Evolutionary conservation across 2,797 vertebrate genomes (phyloP), one percentile per base, ranked within the genome.

Genomic region (Sphenodon punctatus): DNA sequence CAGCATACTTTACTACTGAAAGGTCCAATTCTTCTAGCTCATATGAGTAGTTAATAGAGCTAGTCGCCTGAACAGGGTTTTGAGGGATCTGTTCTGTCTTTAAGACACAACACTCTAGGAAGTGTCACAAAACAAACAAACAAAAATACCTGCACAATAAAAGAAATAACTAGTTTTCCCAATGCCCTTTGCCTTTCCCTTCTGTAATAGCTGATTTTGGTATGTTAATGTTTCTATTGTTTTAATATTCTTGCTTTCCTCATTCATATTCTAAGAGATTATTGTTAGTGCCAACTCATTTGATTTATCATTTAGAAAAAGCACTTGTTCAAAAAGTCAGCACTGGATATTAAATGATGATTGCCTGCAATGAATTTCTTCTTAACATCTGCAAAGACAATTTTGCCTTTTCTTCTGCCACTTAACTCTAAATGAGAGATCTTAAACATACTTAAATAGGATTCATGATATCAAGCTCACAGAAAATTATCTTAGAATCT

Each of bases 251-350:
- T 93, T 94, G 92, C 91, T 94, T 94, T 95, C 91, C 94, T 96
- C 94, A 95, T 97, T 97, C 94, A 95, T 95, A 96, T 96, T 96
- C 94, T 77, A 89, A 91, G 88, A 90, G 92, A 95, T 96, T 95
- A 95, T 94, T 96, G 94, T 94, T 94, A 91, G 91, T 91, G 91
- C 92, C 92, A 95, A 93, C 93, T 96, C 93, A 89, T 94, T 94
- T 94, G 94, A 96, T 96, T 96, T 95, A 97, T 96, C 95, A 94
- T 95, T 96, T 95, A 94, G 92, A 90, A 92, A 95, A 97, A 96
- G 95, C 94, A 82, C 75, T 96, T 95, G 86, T 94, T 94, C 92
- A 73, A 87, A 95, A 96, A 95, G 94, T 96, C 95, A 93, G 90
- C 87, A 20, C 90, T 92, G 85, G 94, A 89, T 95, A 96, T 96